phyloP scores from a whole-genome alignment of 2,113 vertebrate species.

The Garra rufa region DNA sequence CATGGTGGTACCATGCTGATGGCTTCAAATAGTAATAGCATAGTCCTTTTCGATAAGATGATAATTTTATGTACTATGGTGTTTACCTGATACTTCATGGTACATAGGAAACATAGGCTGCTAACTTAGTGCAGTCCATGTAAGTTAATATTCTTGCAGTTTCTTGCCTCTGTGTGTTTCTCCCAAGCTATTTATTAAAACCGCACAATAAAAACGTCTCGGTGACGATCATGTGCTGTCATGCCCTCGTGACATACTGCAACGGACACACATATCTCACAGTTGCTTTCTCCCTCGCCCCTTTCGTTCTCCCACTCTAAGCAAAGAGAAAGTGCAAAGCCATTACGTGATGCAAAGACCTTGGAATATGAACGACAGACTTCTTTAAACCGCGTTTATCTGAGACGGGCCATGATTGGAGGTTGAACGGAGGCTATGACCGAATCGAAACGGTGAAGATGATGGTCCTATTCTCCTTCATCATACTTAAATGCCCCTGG shows the following conservation, averaged over 20 bases:
- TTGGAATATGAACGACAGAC: conserved; percentile 5
- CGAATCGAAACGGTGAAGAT: background rate
- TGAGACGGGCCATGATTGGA: background rate
- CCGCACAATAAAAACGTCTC: background rate
- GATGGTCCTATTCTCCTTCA: conserved; percentile 24
- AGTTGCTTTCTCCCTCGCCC: background rate
- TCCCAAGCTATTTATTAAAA: conserved; percentile 8
- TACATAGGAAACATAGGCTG: too few species aligned
- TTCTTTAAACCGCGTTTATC: conserved; percentile 9
- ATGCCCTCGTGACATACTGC: background rate
- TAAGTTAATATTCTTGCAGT: background rate
- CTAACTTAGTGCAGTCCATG: background rate
- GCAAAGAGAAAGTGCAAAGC: background rate
- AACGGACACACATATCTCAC: conserved; percentile 5
- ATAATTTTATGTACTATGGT: too few species aligned
- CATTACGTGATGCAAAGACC: background rate
- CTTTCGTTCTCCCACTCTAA: background rate
- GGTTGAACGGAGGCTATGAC: background rate
- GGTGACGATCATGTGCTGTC: background rate
- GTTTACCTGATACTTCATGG: too few species aligned
- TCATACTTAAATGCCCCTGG: conserved; percentile 9
- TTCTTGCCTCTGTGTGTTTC: background rate
- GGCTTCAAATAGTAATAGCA: background rate
- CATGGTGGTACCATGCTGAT: background rate
- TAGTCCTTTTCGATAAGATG: too few species aligned